Percentiles rank a stretch among this genome's conserved stretches.
Evolutionary conservation across 2,888 invertebrate genomes (phyloP).

Genomic region (Lymantria dispar): DNA sequence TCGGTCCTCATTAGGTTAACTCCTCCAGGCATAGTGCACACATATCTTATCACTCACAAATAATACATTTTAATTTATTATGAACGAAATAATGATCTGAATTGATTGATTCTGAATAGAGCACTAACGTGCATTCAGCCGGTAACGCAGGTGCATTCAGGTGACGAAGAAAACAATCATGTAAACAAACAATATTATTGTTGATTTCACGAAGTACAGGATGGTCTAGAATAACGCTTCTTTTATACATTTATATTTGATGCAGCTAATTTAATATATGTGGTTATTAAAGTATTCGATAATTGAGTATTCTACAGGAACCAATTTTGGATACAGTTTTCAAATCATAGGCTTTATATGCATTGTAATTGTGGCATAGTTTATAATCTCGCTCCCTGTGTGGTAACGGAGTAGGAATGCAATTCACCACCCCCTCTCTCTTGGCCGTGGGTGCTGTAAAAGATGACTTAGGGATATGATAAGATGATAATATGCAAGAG

Average conservation of each 20-base stretch:
- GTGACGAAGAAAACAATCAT: slow-evolving; percentile 66
- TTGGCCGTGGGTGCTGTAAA: no score
- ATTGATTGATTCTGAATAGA: slow-evolving; percentile 25
- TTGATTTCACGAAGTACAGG: slow-evolving; percentile 50
- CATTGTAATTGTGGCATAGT: no score
- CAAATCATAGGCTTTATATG: no score
- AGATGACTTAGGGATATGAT: no score
- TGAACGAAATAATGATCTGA: slow-evolving; percentile 13
- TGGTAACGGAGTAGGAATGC: no score
- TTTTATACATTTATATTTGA: not conserved
- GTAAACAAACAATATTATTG: slow-evolving; percentile 78
- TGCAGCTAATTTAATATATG: no score
- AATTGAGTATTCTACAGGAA: no score
- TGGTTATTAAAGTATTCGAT: no score
- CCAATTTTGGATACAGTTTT: no score
- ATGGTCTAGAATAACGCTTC: slow-evolving; percentile 37
- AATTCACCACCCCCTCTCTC: no score
- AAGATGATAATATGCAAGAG: no score
- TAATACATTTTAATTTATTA: slow-evolving; percentile 28
- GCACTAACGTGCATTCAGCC: slow-evolving; percentile 48
- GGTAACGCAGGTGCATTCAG: slow-evolving; percentile 45
- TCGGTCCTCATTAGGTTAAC: slow-evolving; percentile 56
- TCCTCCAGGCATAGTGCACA: slow-evolving; percentile 57
- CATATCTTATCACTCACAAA: slow-evolving; percentile 43
- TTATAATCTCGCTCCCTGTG: no score